Evolutionary conservation across 2,888 invertebrate species (phyloP), one percentile per base, ranked within the genome.

Genomic region (Toxonevra muliebris): DNA sequence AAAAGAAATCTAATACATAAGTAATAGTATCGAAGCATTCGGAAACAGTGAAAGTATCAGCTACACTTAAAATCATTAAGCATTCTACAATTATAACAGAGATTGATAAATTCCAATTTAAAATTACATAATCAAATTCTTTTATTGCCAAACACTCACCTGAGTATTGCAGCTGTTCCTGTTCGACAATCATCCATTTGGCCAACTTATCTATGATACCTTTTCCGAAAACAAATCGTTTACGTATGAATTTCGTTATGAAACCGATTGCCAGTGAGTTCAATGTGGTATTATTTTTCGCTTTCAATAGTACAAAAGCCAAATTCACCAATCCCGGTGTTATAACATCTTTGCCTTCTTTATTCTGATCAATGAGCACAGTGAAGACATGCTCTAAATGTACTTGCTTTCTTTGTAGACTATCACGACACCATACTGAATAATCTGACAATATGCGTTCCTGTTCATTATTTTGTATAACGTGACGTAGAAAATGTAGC

Each of bases 171-270:
- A 84, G 81, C 54, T 88, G 86, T 68, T 85, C 86, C 62, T 88
- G 88, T 69, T 87, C 86, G 0, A 86, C 86, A 12, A 89, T 80
- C 82, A 90, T 89, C 82, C 87, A 87, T 69, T 88, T 87, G 1
- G 87, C 86, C 48, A 91, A 79, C 40, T 83, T 86, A 75, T 88
- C 87, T 10, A 90, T 82, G 65, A 91, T 86, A 10, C 87, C 86
- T 15, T 86, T 80, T 0, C 88, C 87, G 62, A 88, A 87, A 48
- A 88, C 84, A 53, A 87, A 86, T 72, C 89, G 87, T 74, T 87
- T 88, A 65, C 87, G 88, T 60, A 90, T 86, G 57, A 91, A 86
- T 77, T 88, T 88, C 48, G 88, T 86, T 7, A 91, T 76, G 73
- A 90, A 89, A 68, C 86, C 84, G 19, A 86, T 87, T 0, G 90